phyloP scores from a whole-genome alignment of 2,113 vertebrate genomes.

The Stictonetta naevosa region DNA sequence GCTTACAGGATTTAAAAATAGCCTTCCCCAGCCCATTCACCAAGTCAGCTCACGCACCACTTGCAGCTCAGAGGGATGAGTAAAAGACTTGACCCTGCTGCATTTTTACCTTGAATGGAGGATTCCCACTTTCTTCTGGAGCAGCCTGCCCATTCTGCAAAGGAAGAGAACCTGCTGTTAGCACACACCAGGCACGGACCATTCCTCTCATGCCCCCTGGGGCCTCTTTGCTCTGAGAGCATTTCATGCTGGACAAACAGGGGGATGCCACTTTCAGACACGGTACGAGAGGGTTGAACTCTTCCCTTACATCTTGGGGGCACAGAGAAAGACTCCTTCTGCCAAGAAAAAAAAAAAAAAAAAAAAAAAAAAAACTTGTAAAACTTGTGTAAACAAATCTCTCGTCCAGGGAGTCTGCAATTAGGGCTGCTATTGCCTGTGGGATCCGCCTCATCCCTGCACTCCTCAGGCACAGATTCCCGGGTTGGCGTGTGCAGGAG shows the following conservation, averaged over 20 bases:
- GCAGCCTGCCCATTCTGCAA: conserved; percentile 80
- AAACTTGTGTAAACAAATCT: neutral
- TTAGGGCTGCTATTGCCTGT: accelerated
- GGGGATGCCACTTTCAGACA: neutral
- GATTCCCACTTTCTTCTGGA: conserved; percentile 74
- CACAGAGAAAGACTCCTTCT: neutral
- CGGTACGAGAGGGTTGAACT: accelerated
- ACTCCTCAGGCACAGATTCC: accelerated
- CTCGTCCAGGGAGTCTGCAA: neutral
- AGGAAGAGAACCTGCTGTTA: conserved; percentile 41
- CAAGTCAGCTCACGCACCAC: neutral
- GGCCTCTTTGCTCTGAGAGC: neutral
- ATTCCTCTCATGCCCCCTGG: neutral
- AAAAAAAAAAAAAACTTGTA: too few relatives aligned
- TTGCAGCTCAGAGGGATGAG: neutral
- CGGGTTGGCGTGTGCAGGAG: accelerated
- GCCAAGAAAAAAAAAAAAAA: too few relatives aligned
- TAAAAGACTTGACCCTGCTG: accelerated
- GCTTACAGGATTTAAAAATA: neutral
- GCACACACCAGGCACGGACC: accelerated
- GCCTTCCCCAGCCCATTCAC: neutral
- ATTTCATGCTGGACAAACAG: accelerated
- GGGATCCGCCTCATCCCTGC: accelerated
- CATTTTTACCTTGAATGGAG: conserved; percentile 70
- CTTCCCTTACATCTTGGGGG: accelerated